Conservation (phyloP, 2,797 vertebrate genomes). For the Gallirallus australis region DNA sequence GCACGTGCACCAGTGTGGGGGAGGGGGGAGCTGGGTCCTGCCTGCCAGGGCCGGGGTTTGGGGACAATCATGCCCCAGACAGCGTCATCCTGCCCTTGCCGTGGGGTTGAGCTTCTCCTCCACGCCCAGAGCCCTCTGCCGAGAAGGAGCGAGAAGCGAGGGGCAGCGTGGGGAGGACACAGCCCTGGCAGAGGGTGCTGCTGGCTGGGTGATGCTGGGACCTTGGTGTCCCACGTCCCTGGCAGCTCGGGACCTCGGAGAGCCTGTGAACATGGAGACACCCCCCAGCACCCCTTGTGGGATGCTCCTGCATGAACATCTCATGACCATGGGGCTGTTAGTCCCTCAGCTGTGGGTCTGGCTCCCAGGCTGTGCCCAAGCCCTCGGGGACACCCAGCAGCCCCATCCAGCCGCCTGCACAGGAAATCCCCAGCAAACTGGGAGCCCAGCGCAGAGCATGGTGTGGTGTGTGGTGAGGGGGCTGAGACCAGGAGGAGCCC, state of each 20-base stretch:
- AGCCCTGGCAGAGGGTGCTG: not conserved
- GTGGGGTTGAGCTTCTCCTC: not conserved
- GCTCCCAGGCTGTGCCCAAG: not conserved
- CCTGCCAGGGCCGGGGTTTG: rapidly evolving
- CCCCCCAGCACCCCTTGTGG: not conserved
- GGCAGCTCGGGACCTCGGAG: not conserved
- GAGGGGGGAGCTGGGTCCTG: rapidly evolving
- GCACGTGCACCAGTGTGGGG: rapidly evolving
- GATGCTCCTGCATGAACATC: rapidly evolving
- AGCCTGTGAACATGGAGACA: not conserved
- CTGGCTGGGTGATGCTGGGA: too few relatives aligned
- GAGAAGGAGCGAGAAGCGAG: not conserved
- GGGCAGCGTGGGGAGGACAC: not conserved
- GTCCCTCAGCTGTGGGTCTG: not conserved
- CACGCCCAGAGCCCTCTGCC: not conserved
- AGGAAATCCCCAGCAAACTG: not conserved
- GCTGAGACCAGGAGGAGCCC: not conserved
- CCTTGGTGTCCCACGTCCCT: not conserved
- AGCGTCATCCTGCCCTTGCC: not conserved
- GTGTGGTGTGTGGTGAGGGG: rapidly evolving
- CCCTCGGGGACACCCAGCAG: not conserved
- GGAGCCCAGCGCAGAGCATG: not conserved
- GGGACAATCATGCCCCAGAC: rapidly evolving
- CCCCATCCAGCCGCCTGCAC: rapidly evolving
- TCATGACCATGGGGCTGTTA: rapidly evolving